These are phyloP conservation scores for Gymnorhina tibicen DNA, from an alignment of 2,113 vertebrate species.

Conservation along the genomic window DNA sequence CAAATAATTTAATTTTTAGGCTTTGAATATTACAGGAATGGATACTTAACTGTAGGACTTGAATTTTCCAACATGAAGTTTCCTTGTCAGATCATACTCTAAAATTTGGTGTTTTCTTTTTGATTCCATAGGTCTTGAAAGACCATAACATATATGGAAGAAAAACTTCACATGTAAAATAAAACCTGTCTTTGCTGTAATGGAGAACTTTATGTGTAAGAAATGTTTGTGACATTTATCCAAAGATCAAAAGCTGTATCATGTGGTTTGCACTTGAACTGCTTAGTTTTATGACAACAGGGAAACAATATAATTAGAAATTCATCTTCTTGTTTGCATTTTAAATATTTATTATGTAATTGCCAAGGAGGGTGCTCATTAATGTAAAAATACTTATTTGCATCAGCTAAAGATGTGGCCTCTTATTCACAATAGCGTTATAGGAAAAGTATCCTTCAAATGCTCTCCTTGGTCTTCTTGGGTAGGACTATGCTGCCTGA, in stretches of 20 bases:
- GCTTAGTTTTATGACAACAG: neutral
- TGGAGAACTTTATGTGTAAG: neutral
- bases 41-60: neutral
- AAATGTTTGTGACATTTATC: neutral
- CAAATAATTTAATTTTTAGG: neutral
- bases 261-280: neutral
- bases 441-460: neutral
- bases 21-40: neutral
- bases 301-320: neutral
- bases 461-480: neutral
- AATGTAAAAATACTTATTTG: neutral
- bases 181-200: neutral
- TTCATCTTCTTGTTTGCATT: neutral
- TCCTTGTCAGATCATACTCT: neutral
- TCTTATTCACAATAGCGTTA: neutral
- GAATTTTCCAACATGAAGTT: neutral
- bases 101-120: neutral
- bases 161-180: neutral
- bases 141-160: neutral
- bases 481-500: neutral
- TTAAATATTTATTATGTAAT: neutral
- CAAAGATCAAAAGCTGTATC: neutral
- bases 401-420: neutral
- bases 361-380: neutral
- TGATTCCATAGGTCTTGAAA: neutral